Conservation (phyloP, 2,888 invertebrate species). For the Coenonympha arcania region DNA sequence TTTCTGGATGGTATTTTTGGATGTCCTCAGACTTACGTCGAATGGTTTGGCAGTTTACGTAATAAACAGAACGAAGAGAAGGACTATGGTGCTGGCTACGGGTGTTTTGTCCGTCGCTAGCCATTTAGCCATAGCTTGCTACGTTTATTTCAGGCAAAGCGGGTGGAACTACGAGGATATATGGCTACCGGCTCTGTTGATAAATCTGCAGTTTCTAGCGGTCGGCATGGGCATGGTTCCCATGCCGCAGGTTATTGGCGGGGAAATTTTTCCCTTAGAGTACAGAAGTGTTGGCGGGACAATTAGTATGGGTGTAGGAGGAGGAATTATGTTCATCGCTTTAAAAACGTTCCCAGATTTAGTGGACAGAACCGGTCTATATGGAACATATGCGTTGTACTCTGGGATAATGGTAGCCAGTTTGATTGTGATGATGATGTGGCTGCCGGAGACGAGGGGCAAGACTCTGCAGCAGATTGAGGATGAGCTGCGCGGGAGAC, state of each 20-base stretch:
- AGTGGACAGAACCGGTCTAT: slow-evolving; percentile 62
- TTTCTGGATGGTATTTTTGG: slow-evolving; percentile 77
- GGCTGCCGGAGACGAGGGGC: slow-evolving; percentile 78
- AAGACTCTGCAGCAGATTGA: slow-evolving; percentile 78
- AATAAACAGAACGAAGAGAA: slow-evolving; percentile 73
- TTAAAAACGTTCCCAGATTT: slow-evolving; percentile 76
- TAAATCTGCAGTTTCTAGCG: slow-evolving; percentile 71
- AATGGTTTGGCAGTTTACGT: slow-evolving; percentile 75
- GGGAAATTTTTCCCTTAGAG: slow-evolving; percentile 78
- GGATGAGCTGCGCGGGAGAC: slow-evolving; percentile 60
- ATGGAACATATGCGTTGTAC: slow-evolving; percentile 75
- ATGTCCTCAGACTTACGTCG: slow-evolving; percentile 73
- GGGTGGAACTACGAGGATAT: slow-evolving; percentile 43
- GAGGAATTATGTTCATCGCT: slow-evolving; percentile 73
- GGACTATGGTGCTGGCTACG: slow-evolving; percentile 75
- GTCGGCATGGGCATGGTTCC: slow-evolving; percentile 76
- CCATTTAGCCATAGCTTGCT: slow-evolving; percentile 67
- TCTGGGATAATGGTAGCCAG: slow-evolving; percentile 65
- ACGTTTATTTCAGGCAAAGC: slow-evolving; percentile 45
- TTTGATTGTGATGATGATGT: slow-evolving; percentile 68
- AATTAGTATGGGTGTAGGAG: slow-evolving; percentile 72
- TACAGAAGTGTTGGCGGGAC: slow-evolving; percentile 77
- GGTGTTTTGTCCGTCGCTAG: slow-evolving; percentile 43
- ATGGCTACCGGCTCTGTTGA: slow-evolving; percentile 63
- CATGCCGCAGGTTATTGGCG: slow-evolving; percentile 79